phyloP scores from a whole-genome alignment of 1,140 invertebrate species.

The Diorhabda elongata region DNA sequence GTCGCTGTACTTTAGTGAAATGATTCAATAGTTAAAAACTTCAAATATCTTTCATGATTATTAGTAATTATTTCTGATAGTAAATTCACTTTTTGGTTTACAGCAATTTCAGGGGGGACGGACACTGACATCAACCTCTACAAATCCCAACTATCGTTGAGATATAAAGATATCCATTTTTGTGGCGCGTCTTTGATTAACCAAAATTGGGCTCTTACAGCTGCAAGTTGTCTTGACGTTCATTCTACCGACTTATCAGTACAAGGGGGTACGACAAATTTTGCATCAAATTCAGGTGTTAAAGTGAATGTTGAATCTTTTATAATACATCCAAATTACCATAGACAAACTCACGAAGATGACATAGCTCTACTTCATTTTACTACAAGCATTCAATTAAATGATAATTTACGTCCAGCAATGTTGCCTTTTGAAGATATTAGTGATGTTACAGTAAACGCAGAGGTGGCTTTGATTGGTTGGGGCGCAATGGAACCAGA shows the following conservation, averaged over 20 bases:
- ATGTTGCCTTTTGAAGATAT: conserved; percentile 8
- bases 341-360: conserved; percentile 39
- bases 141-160: conserved; percentile 54
- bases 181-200: conserved; percentile 30
- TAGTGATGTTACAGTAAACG: conserved; percentile 15
- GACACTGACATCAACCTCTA: conserved; percentile 49
- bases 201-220: conserved; percentile 13
- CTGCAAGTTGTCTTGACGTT: conserved; percentile 21
- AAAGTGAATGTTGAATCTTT: background rate
- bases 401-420: background rate
- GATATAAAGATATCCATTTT: conserved; percentile 17
- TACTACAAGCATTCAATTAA: background rate
- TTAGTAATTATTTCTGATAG: no score
- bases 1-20: no score
- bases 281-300: background rate
- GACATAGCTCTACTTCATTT: conserved; percentile 44
- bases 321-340: conserved; percentile 37
- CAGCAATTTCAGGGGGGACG: conserved; percentile 51
- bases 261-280: conserved; percentile 4
- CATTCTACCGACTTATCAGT: background rate
- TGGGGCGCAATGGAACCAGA: conserved; percentile 35
- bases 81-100: background rate
- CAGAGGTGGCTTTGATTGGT: conserved; percentile 25
- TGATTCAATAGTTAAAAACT: no score
- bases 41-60: no score